Base-by-base conservation (phyloP, 2,888 invertebrate species). In the Drosophila tanythrix region DNA sequence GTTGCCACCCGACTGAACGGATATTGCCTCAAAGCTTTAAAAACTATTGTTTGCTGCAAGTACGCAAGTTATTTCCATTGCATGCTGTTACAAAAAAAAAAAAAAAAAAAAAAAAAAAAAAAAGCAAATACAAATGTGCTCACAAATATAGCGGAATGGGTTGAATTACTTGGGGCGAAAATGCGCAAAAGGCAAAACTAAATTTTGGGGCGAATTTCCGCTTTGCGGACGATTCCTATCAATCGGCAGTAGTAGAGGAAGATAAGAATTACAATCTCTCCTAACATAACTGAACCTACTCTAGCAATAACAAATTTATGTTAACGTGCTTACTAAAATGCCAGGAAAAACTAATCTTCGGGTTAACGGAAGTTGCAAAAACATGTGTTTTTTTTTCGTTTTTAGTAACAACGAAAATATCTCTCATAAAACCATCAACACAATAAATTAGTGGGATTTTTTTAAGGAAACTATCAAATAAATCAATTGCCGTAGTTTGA, bases 21-120 rank as follows among this genome's bases (percentile, higher is more conserved):
- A 89, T 87, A 87, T 81, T 72, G 76, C 70, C 62, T 70, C 66
- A 70, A 73, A 72, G 65, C 61, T 62, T 52, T 27, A 61, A 67
- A 67, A 81, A 66, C 40, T 70, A 74, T 78, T 74, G 50, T 53
- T 43, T 70, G 52, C 57, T 18, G 50, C 21, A 46, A 61, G 62
- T 64, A 61, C 48, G 48, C 48, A 43, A 57, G 51, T 63, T 48
- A 48, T 52, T 60, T 40, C n/a, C 31, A 46, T n/a, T 21, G 29
- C 59, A 56, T 27, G 29, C 15, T 21, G 46, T 46, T 46, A 46
- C 46, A 25, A 25, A 46, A 46, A 46, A 43, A 11, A 36, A 7
- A 31, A 21, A 0, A n/a, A 21, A 21, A 21, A 21, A 0, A 35
- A 15, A 15, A 0, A 36, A 36, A 36, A 0, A 36, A 15, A 36